phyloP scores from a whole-genome alignment of 2,888 invertebrate species.

The Chrysopilus asiliformis region DNA sequence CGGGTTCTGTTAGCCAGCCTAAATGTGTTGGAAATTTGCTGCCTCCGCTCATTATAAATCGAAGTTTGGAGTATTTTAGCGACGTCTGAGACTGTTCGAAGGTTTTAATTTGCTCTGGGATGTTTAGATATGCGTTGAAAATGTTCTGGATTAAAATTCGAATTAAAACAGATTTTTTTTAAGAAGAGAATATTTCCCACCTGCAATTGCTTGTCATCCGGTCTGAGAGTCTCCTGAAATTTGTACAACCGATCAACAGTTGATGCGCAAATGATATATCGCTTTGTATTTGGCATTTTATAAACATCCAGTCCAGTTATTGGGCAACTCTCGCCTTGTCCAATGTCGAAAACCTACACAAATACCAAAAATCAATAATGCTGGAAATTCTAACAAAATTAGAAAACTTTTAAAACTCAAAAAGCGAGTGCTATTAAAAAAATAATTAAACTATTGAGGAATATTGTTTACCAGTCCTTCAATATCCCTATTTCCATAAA shows the following conservation, averaged over 20 bases:
- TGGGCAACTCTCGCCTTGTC: conserved; percentile 59
- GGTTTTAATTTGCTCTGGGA: conserved; percentile 45
- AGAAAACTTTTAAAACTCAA: conserved; percentile 3
- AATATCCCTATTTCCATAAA: conserved; percentile 59
- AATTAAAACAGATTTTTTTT: too few relatives aligned
- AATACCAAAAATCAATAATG: conserved; percentile 27
- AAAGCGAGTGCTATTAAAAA: conserved; percentile 10
- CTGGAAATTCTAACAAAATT: conserved; percentile 12
- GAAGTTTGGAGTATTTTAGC: conserved; percentile 62
- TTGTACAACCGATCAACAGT: conserved; percentile 77
- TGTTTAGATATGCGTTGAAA: conserved; percentile 61
- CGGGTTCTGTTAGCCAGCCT: conserved; percentile 79
- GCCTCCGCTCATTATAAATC: conserved; percentile 57
- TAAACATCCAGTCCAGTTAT: conserved; percentile 83
- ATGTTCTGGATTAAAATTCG: conserved; percentile 46
- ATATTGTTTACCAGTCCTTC: conserved; percentile 54
- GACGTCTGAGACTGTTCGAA: conserved; percentile 61
- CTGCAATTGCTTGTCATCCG: conserved; percentile 71
- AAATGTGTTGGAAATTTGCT: conserved; percentile 59
- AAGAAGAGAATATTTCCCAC: too few relatives aligned
- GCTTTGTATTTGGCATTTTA: conserved; percentile 53
- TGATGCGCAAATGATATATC: conserved; percentile 71
- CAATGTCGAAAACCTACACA: conserved; percentile 71
- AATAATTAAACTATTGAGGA: background rate
- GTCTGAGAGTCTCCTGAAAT: conserved; percentile 63